These are phyloP conservation scores for Lethenteron reissneri DNA, from an alignment of 2,113 vertebrate species.

Conservation along the genomic window DNA sequence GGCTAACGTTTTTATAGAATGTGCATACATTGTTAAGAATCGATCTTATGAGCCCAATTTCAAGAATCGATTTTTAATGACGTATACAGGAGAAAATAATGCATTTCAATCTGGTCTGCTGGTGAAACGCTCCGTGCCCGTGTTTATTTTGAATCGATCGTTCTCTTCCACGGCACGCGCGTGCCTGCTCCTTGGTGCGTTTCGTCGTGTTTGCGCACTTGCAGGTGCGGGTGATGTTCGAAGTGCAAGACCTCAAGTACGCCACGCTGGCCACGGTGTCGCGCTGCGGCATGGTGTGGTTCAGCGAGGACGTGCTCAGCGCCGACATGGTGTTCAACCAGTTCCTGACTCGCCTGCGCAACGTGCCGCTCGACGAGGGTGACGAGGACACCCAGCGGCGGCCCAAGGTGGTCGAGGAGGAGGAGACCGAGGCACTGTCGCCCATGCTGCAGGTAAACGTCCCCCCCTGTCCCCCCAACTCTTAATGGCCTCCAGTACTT, in stretches of 20 bases:
- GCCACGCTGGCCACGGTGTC: constrained; percentile 39
- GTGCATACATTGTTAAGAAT: too few relatives aligned
- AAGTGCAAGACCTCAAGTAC: constrained; percentile 38
- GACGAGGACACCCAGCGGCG: constrained; percentile 82
- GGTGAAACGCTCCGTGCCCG: too few relatives aligned
- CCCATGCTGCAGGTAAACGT: constrained; percentile 71
- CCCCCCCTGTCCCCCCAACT: background rate
- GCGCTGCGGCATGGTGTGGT: constrained; percentile 40
- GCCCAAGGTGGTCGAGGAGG: constrained; percentile 65
- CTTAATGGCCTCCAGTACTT: too few relatives aligned
- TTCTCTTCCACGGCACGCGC: too few relatives aligned
- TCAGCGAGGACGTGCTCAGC: constrained; percentile 32
- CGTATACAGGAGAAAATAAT: too few relatives aligned
- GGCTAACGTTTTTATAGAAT: too few relatives aligned
- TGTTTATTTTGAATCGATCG: too few relatives aligned
- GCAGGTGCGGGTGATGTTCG: constrained; percentile 23
- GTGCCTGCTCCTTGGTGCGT: too few relatives aligned
- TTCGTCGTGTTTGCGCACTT: too few relatives aligned
- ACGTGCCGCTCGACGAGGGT: constrained; percentile 79
- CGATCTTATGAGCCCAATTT: too few relatives aligned
- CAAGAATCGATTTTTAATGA: too few relatives aligned
- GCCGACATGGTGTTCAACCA: constrained; percentile 98
- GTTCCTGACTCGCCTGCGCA: constrained; percentile 71
- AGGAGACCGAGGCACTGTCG: constrained; percentile 62
- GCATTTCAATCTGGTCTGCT: too few relatives aligned